Percentiles rank a stretch among this genome's conserved stretches.
Conservation (phyloP, 2,888 invertebrate species). For the Augiades crinisus region DNA sequence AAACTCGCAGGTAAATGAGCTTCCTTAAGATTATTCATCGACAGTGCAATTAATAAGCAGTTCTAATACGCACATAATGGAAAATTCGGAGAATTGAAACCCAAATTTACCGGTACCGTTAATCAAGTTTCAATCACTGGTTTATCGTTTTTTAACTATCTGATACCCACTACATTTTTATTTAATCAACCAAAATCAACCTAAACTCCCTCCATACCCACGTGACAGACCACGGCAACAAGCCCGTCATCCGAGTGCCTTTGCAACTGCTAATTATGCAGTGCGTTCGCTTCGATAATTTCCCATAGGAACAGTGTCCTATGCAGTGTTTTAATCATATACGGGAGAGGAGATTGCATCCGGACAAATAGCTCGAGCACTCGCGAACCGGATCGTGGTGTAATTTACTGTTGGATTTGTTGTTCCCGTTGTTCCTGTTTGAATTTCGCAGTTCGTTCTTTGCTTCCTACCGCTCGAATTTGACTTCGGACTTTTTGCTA, state of each 20-base stretch:
- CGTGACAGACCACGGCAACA: slow-evolving; percentile 39
- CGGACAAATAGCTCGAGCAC: slow-evolving; percentile 65
- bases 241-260: slow-evolving; percentile 46
- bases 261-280: slow-evolving; percentile 76
- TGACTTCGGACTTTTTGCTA: not conserved
- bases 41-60: too few relatives aligned
- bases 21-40: too few relatives aligned
- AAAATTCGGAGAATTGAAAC: too few relatives aligned
- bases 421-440: slow-evolving; percentile 57
- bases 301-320: slow-evolving; percentile 70
- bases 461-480: slow-evolving; percentile 28
- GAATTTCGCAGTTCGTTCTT: slow-evolving; percentile 58
- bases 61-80: too few relatives aligned
- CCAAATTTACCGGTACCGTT: too few relatives aligned
- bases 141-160: too few relatives aligned
- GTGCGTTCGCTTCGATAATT: slow-evolving; percentile 73
- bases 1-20: too few relatives aligned
- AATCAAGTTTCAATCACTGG: too few relatives aligned
- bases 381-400: slow-evolving; percentile 57
- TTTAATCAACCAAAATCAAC: not conserved
- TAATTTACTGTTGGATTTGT: slow-evolving; percentile 67
- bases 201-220: not conserved
- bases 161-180: too few relatives aligned
- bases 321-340: slow-evolving; percentile 78
- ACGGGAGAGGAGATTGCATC: slow-evolving; percentile 74